Evolutionary conservation across 2,888 invertebrate species (phyloP), one percentile per base, ranked within the genome.

Genomic region (Tenthredo scrophulariae): DNA sequence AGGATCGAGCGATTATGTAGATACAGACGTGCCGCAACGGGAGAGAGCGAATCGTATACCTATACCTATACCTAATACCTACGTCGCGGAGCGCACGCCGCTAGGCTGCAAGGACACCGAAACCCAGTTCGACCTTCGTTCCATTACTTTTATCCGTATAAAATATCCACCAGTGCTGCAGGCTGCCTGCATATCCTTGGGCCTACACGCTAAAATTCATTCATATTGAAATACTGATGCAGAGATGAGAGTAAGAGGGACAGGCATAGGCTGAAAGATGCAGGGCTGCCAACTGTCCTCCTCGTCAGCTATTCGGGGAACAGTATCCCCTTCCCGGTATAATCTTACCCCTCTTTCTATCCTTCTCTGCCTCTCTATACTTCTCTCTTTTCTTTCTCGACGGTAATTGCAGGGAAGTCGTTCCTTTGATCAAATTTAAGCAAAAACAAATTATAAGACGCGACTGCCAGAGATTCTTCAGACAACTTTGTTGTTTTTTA

Each of bases 241-340:
- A 15, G 74, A 74, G 40, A 74, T 43, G 18, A 33, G 70, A 70
- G n/a, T 2, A 6, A 37, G 15, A 70, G 37, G n/a, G 37, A 37
- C 13, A 9, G 70, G n/a, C 5, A 9, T 37, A 70, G 37, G 37
- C 40, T 37, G 37, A 37, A 70, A 70, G 18, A n/a, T 33, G 70
- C 74, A 74, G 43, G 40, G 40, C 74, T 74, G 74, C 74, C 74
- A 74, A 74, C 74, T 74, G 74, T 43, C 74, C 74, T 74, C 10
- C 43, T 40, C 43, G 43, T 67, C 67, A 67, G 40, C 74, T 43
- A 43, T 74, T 74, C 74, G 74, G 43, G 43, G 40, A 74, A 40
- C 40, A 18, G n/a, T 74, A n/a, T 43, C 74, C 22, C 74, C 22
- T 18, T 33, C 29, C 3, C 40, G 67, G 29, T 74, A 26, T 74